Conservation (phyloP, 2,113 vertebrate species). For the Pontoporia blainvillei region DNA sequence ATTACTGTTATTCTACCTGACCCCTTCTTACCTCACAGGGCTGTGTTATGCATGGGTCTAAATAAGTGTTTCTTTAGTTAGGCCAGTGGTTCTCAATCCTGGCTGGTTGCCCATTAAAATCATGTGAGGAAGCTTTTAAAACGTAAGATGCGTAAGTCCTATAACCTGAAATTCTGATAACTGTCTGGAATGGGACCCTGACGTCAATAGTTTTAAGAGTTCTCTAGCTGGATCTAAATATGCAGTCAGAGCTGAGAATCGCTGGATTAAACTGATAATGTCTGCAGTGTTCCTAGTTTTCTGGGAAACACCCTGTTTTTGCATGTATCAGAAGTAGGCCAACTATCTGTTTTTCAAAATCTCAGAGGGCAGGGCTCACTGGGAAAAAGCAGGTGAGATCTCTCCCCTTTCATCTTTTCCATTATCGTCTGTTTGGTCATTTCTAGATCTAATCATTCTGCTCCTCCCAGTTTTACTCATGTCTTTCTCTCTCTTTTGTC, state of each 20-base stretch:
- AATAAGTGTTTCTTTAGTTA: background rate
- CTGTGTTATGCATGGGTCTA: background rate
- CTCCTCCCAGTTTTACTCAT: background rate
- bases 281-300: background rate
- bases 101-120: background rate
- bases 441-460: background rate
- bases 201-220: background rate
- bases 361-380: background rate
- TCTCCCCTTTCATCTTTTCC: background rate
- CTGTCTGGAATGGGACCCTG: too few species aligned
- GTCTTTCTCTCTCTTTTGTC: background rate
- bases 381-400: background rate
- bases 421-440: background rate
- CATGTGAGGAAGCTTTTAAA: background rate
- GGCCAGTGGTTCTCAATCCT: background rate
- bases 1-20: background rate
- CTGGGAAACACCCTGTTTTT: background rate
- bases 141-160: background rate
- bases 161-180: background rate
- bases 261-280: background rate
- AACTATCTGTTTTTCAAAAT: constrained; percentile 37
- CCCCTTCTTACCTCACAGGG: background rate
- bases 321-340: background rate
- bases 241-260: background rate
- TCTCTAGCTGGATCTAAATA: background rate